phyloP scores from a whole-genome alignment of 1,140 invertebrate genomes.

The roundworm (Caenorhabditis elegans) region WBcel235 BX284603.4:5085001-5085500 shows the following conservation, averaged over 20 bases:
- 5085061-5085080: constrained; percentile 86
- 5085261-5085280: not conserved
- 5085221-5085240: not conserved
- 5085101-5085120: constrained; percentile 92
- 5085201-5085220: constrained; percentile 38
- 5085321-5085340: too few species aligned
- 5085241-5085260: not conserved
- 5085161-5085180: constrained; percentile 80
- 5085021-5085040: constrained; percentile 73
- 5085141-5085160: constrained; percentile 91
- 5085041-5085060: constrained; percentile 86
- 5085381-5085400: too few species aligned
- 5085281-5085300: constrained; percentile 16
- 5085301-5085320: too few species aligned
- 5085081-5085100: constrained; percentile 84
- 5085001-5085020: not conserved
- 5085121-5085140: constrained; percentile 87
- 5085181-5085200: constrained; percentile 46
- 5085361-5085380: too few species aligned
- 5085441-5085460: not conserved
- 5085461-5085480: not conserved
- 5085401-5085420: too few species aligned
- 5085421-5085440: not conserved
- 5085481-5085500: not conserved
- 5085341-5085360: too few species aligned